phyloP scores from a whole-genome alignment of 2,797 vertebrate species.

The Platalea minor region DNA sequence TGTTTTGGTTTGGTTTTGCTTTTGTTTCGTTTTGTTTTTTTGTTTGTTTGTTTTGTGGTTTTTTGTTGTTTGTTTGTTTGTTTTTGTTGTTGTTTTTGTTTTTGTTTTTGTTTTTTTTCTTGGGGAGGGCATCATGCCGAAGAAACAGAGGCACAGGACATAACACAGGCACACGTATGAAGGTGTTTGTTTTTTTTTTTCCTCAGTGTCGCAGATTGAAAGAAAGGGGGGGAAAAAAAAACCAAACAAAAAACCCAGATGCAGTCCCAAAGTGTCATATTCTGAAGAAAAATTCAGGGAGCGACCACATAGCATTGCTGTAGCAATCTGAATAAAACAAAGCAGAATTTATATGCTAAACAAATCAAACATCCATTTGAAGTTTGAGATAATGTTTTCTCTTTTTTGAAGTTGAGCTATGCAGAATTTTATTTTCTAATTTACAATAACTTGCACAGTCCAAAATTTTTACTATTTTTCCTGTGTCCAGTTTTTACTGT shows the following conservation, averaged over 20 bases:
- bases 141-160: neutral
- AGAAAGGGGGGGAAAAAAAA: neutral
- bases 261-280: neutral
- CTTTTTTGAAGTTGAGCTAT: neutral
- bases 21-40: too few relatives aligned
- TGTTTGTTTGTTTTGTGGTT: too few relatives aligned
- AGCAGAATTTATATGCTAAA: neutral
- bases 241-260: too few relatives aligned
- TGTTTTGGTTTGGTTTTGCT: too few relatives aligned
- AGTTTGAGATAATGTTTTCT: neutral
- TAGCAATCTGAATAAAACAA: neutral
- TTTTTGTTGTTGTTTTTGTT: too few relatives aligned
- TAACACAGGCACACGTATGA: rapidly evolving
- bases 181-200: neutral
- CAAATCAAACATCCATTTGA: neutral
- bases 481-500: neutral
- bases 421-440: neutral
- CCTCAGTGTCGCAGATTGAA: neutral
- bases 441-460: neutral
- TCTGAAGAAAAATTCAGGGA: neutral
- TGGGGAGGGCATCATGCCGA: neutral
- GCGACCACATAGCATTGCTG: neutral
- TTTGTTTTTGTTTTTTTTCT: neutral
- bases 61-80: too few relatives aligned
- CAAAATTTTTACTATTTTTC: neutral